Conservation (phyloP, 2,888 invertebrate genomes). For the Lomographa bimaculata region DNA sequence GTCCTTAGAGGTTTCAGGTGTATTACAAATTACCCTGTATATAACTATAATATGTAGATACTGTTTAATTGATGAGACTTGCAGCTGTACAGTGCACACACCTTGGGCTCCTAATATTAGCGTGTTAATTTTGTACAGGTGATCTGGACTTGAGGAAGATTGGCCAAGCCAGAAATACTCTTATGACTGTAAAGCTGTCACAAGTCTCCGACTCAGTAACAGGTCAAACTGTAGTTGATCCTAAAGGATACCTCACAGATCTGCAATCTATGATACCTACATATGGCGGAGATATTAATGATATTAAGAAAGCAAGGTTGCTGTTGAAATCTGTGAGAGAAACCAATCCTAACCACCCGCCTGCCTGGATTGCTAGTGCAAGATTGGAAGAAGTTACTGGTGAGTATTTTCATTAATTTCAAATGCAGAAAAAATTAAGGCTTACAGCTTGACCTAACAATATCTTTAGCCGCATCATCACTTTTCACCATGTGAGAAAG, state of each 20-base stretch:
- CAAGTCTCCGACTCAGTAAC: slow-evolving; percentile 99
- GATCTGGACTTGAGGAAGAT: slow-evolving; percentile 99
- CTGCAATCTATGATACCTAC: slow-evolving; percentile 99
- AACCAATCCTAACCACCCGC: slow-evolving; percentile 99
- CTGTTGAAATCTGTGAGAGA: slow-evolving; percentile 97
- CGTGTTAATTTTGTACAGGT: slow-evolving; percentile 69
- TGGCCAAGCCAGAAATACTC: slow-evolving; percentile 98
- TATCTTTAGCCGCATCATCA: too few relatives aligned
- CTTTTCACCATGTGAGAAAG: too few relatives aligned
- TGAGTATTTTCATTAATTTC: slow-evolving; percentile 71
- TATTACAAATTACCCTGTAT: too few relatives aligned
- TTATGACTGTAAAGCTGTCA: slow-evolving; percentile 99
- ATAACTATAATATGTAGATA: too few relatives aligned
- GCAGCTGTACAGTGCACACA: too few relatives aligned
- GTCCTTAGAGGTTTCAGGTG: too few relatives aligned
- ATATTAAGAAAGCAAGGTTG: slow-evolving; percentile 98
- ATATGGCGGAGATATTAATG: slow-evolving; percentile 98
- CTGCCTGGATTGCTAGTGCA: slow-evolving; percentile 99
- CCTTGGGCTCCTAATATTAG: too few relatives aligned
- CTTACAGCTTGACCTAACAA: too few relatives aligned
- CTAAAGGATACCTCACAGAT: slow-evolving; percentile 99
- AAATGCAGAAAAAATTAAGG: too few relatives aligned
- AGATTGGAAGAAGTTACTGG: slow-evolving; percentile 99
- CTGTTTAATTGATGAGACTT: too few relatives aligned
- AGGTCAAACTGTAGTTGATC: slow-evolving; percentile 99